Evolutionary conservation across 1,140 invertebrate species (phyloP).

Genomic region (Zeugodacus cucurbitae): DNA sequence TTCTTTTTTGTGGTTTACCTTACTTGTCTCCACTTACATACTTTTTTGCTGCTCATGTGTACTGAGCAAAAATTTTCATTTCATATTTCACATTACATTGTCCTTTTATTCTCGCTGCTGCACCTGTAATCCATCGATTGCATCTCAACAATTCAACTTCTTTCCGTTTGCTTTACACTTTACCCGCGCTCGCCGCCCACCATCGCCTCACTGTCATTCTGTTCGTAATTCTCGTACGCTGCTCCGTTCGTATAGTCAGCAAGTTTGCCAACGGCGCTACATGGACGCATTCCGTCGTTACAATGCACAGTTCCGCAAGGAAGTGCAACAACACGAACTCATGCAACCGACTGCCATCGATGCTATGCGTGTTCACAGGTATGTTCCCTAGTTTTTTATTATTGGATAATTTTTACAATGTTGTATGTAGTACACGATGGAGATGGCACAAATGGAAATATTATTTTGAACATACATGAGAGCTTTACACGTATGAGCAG

Average conservation of each 20-base stretch:
- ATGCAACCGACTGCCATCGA: conserved; percentile 64
- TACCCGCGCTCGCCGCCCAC: not conserved
- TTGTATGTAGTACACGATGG: not conserved
- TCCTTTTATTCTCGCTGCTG: conserved; percentile 19
- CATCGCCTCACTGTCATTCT: not conserved
- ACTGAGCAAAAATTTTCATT: conserved; percentile 39
- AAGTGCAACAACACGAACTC: conserved; percentile 61
- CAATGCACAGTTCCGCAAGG: conserved; percentile 60
- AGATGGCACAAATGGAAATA: not conserved
- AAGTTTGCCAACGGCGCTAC: conserved; percentile 60
- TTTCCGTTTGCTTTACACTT: not conserved
- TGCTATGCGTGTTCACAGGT: conserved; percentile 64
- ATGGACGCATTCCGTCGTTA: conserved; percentile 58
- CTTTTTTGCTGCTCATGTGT: not conserved
- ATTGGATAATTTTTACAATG: conserved; percentile 18
- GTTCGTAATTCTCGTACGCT: not conserved
- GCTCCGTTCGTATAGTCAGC: conserved; percentile 51
- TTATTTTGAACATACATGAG: not conserved
- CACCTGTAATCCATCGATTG: conserved; percentile 23
- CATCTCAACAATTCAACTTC: not conserved
- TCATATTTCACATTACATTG: conserved; percentile 35
- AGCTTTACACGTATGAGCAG: not conserved
- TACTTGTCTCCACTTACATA: not conserved
- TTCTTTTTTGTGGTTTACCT: not conserved
- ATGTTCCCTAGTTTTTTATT: not conserved